A percentile compares a stretch with the other conserved stretches of the same genome.
These are phyloP conservation scores for Bombus pyrosoma DNA, from an alignment of 1,140 invertebrate species.

Conservation along the genomic window DNA sequence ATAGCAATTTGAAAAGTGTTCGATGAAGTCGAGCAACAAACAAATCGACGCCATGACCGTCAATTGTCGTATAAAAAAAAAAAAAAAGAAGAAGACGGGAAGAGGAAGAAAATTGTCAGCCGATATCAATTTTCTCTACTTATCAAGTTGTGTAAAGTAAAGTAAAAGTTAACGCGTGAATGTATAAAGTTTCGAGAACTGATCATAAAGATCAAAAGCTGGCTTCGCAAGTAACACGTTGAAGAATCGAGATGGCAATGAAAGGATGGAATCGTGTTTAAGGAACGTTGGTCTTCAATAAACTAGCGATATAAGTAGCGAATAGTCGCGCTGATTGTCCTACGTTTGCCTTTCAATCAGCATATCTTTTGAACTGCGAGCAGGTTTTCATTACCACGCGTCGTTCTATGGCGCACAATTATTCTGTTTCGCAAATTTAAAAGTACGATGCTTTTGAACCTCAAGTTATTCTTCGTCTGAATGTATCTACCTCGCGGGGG, in stretches of 20 bases:
- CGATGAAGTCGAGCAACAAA: neutral
- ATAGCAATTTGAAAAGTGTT: neutral
- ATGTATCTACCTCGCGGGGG: neutral
- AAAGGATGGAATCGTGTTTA: neutral
- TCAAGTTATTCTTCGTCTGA: neutral
- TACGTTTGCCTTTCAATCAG: slow-evolving; percentile 24
- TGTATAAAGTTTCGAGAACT: neutral
- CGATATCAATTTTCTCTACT: slow-evolving; percentile 6
- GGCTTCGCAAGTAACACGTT: neutral
- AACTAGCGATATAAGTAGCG: too few species aligned
- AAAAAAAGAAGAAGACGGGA: too few species aligned
- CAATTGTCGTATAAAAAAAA: slow-evolving; percentile 9
- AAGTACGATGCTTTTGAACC: neutral
- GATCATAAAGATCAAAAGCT: neutral
- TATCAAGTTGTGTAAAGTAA: slow-evolving; percentile 6
- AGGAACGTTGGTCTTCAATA: neutral
- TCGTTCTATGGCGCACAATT: neutral
- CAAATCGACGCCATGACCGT: neutral
- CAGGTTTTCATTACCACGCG: neutral
- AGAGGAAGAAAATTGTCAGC: neutral
- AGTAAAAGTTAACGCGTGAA: slow-evolving; percentile 1
- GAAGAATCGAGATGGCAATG: neutral
- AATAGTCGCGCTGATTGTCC: slow-evolving; percentile 15
- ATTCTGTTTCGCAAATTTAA: neutral
- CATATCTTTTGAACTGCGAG: neutral